These are phyloP conservation scores for Mayetiola destructor DNA, from an alignment of 2,888 invertebrate genomes.

Conservation along the genomic window DNA sequence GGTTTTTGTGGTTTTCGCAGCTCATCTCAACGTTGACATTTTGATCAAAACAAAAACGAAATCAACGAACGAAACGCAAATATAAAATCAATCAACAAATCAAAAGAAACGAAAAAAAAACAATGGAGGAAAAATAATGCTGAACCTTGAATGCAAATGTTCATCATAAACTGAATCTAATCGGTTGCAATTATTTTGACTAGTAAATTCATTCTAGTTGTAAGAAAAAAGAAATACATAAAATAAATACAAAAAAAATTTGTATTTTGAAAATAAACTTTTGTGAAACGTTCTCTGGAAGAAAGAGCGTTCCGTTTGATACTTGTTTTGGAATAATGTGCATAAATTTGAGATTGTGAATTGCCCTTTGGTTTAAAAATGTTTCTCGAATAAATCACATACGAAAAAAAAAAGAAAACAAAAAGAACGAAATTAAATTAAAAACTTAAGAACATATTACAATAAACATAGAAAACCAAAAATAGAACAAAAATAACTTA, in stretches of 20 bases:
- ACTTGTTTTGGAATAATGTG: too few species aligned
- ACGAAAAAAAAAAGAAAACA: neutral
- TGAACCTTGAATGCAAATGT: too few species aligned
- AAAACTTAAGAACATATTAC: neutral
- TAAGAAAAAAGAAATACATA: neutral
- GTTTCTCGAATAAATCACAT: neutral
- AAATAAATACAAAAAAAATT: constrained; percentile 2
- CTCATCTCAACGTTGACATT: constrained; percentile 4
- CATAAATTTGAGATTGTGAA: too few species aligned
- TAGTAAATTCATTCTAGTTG: too few species aligned
- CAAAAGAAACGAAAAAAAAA: neutral
- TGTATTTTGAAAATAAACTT: neutral
- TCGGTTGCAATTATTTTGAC: neutral
- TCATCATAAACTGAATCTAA: neutral
- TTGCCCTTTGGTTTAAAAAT: neutral
- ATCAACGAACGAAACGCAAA: neutral
- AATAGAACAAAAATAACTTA: too few species aligned
- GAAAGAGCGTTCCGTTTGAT: too few species aligned
- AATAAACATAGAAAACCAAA: too few species aligned
- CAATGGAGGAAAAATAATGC: too few species aligned
- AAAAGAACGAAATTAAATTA: neutral
- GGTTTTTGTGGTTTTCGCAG: neutral
- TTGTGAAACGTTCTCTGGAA: neutral
- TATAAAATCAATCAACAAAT: neutral
- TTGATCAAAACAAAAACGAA: neutral